These are phyloP conservation scores for Chrysemys picta DNA, from an alignment of 2,113 vertebrate species.

Conservation along the genomic window DNA sequence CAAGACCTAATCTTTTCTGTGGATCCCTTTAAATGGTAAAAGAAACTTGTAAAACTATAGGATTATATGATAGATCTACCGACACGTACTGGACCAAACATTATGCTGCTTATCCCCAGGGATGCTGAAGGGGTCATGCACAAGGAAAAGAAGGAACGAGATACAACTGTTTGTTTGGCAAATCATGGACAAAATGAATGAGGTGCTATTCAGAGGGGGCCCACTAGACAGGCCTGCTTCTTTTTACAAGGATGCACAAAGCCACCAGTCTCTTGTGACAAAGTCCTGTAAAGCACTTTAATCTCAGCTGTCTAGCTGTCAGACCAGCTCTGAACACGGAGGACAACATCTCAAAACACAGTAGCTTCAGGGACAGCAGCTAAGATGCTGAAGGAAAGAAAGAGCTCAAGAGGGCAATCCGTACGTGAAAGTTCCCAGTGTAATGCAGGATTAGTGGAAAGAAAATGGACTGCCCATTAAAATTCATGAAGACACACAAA, in stretches of 20 bases:
- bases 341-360: slow-evolving; percentile 25
- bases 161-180: background rate
- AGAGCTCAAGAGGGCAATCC: slow-evolving; percentile 46
- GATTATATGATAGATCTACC: background rate
- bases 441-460: slow-evolving; percentile 60
- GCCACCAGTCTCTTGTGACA: background rate
- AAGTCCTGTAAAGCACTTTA: slow-evolving; percentile 17
- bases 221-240: background rate
- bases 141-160: background rate
- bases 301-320: background rate
- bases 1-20: background rate
- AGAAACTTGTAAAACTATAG: background rate
- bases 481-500: slow-evolving; percentile 76
- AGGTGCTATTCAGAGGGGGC: background rate
- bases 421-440: slow-evolving; percentile 52
- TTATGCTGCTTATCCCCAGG: rapidly evolving
- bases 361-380: background rate
- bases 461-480: slow-evolving; percentile 77
- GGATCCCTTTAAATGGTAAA: background rate
- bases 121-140: background rate
- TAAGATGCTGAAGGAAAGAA: background rate
- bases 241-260: background rate
- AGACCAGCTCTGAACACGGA: slow-evolving; percentile 8
- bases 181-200: background rate
- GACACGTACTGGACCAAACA: background rate